phyloP scores from a whole-genome alignment of 2,888 invertebrate genomes.

The Eledone cirrhosa region DNA sequence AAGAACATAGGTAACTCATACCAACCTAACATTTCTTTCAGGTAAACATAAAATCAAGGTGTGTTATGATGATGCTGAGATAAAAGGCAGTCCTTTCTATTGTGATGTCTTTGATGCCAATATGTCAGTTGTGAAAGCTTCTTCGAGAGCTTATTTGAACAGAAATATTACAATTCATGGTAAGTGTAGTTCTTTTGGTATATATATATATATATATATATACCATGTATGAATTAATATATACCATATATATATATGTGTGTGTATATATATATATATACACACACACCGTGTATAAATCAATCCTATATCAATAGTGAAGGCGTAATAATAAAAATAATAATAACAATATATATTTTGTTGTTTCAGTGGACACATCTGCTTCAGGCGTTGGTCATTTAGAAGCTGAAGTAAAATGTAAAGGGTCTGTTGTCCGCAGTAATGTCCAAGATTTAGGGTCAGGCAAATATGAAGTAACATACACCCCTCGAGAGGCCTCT shows the following conservation, averaged over 20 bases:
- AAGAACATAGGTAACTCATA: no score
- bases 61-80: constrained; percentile 87
- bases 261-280: no score
- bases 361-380: constrained; percentile 85
- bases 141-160: constrained; percentile 55
- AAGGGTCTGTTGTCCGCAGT: constrained; percentile 36
- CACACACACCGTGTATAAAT: no score
- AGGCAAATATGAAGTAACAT: constrained; percentile 86
- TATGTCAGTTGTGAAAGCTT: constrained; percentile 76
- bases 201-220: no score
- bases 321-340: not conserved
- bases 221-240: no score
- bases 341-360: not conserved
- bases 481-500: constrained; percentile 86
- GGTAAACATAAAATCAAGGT: constrained; percentile 91
- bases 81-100: constrained; percentile 90
- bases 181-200: constrained; percentile 32
- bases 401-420: constrained; percentile 48
- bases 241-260: no score
- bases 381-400: constrained; percentile 89
- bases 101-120: constrained; percentile 94
- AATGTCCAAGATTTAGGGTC: constrained; percentile 43
- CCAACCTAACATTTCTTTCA: constrained; percentile 26
- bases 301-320: no score
- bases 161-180: constrained; percentile 46